Evolutionary conservation across 64 coral and sea anemone species (phyloP), one percentile per base, ranked within the genome.

Genomic region (Catalaphyllia jardinei): DNA sequence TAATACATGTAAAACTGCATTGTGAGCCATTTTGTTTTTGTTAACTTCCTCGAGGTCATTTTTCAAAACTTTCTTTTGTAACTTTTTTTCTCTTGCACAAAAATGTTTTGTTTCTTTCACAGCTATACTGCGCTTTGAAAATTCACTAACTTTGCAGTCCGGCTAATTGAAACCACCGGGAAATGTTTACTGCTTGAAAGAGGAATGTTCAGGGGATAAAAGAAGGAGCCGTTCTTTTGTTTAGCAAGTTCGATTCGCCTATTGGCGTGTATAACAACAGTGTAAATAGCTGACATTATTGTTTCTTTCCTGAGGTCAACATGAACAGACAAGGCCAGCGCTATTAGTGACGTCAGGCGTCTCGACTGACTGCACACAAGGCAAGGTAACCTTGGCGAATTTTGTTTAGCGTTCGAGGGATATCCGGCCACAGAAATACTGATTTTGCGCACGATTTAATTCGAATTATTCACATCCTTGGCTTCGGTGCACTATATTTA

Each of bases 301-400:
- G 39, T 59, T 52, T 29, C 2, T 27, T 24, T 83, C 33, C 2
- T 17, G 65, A 69, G 65, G 22, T 69, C 65, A 69, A 69, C 18
- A 65, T 18, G 24, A 33, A 14, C 27, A 30, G 27, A 39, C 27
- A 67, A 72, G 12, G 49, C 25, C 14, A 31, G 71, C 19, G 3
- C 3, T 11, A 76, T 57, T 20, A 51, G 72, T 88, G 74, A 88
- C 86, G 86, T 88, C 17, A 88, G 4, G 3, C 4, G 51, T 76
- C 64, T 29, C 90, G 11, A 24, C 20, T 71, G 62, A 85, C 81
- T 85, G 31, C 63, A 71, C 81, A 85, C 20, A 0, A n/a, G 25
- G 29, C 12, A n/a, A 83, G 80, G 90, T 92, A 78, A 83, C 90
- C 90, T 77, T 87, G 90, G 90, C 60, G 83, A 91, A 92, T 60